Conservation (phyloP, 2,113 vertebrate species). For the Atrichornis clamosus region DNA sequence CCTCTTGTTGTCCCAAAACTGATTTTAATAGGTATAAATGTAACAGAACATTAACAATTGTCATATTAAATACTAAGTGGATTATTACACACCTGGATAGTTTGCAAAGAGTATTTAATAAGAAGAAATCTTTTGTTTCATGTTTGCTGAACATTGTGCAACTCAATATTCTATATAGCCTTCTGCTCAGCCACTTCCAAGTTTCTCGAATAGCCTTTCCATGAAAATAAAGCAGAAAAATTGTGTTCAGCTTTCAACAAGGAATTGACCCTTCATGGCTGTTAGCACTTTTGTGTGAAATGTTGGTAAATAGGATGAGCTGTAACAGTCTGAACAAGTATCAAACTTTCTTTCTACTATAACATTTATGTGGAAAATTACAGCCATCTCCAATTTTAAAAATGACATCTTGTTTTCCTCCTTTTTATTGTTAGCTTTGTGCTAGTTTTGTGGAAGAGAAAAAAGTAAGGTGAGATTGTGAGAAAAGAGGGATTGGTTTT, state of each 20-base stretch:
- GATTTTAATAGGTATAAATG: neutral
- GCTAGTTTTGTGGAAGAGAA: neutral
- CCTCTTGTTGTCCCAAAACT: neutral
- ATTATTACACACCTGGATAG: neutral
- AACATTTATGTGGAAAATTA: neutral
- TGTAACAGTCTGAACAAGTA: neutral
- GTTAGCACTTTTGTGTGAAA: neutral
- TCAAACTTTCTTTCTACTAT: neutral
- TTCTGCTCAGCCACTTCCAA: neutral
- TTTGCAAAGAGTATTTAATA: neutral
- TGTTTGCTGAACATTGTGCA: neutral
- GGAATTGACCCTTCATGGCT: neutral
- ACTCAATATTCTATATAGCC: neutral
- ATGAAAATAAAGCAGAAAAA: neutral
- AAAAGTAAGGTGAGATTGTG: neutral
- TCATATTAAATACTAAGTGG: neutral
- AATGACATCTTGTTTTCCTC: neutral
- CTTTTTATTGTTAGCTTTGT: neutral
- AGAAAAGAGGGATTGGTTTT: neutral
- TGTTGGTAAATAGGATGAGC: neutral
- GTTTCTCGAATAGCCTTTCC: neutral
- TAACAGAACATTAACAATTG: neutral
- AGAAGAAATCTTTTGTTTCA: neutral
- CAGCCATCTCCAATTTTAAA: neutral
- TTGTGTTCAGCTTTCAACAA: neutral